Evolutionary conservation across 1,140 invertebrate species (phyloP).

Genomic region (Heliconius nattereri): DNA sequence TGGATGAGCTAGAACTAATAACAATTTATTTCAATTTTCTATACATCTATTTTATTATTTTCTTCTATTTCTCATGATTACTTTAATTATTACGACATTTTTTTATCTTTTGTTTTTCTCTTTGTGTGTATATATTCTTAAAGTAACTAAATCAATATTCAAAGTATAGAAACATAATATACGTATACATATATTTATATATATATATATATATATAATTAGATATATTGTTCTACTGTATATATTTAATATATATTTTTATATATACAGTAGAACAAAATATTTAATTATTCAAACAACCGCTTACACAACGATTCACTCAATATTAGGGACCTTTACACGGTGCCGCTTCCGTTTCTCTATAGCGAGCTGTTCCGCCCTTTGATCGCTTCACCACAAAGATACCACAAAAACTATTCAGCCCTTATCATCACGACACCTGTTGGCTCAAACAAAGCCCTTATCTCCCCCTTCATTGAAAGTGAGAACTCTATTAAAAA

Average conservation of each 20-base stretch:
- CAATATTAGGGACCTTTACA: conserved; percentile 14
- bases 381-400: conserved; percentile 37
- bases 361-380: conserved; percentile 20
- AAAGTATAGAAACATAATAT: no score
- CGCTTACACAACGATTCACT: conserved; percentile 12
- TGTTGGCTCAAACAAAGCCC: conserved; percentile 41
- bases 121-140: no score
- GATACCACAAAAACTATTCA: conserved; percentile 47
- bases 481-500: conserved; percentile 39
- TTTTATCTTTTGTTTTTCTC: no score
- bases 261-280: not conserved
- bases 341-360: conserved; percentile 15
- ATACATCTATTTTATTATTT: not conserved
- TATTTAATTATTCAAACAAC: not conserved
- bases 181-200: no score
- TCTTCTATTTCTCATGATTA: not conserved
- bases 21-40: not conserved
- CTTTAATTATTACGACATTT: no score
- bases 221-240: no score
- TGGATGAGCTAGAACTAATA: not conserved
- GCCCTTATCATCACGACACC: conserved; percentile 43
- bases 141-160: no score
- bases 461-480: conserved; percentile 36
- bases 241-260: no score
- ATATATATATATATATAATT: no score